Conservation (phyloP, 2,113 vertebrate species). For the Sigmodon hispidus region DNA sequence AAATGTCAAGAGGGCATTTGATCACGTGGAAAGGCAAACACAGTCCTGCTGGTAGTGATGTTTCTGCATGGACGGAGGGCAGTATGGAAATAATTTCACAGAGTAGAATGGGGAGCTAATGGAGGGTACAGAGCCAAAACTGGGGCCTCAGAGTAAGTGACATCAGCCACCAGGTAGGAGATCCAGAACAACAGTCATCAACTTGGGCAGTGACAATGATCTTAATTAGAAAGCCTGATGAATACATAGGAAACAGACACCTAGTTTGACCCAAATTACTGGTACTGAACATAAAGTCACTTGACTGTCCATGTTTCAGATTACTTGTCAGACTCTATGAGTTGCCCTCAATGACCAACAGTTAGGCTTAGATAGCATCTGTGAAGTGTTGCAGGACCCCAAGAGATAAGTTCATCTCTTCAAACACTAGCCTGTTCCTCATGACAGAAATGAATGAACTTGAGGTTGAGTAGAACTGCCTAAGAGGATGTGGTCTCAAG, state of each 20-base stretch:
- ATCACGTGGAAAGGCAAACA: rapidly evolving
- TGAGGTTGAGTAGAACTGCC: neutral
- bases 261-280: neutral
- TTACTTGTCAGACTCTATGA: constrained; percentile 17
- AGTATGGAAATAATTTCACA: neutral
- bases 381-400: neutral
- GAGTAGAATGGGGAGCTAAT: rapidly evolving
- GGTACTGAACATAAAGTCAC: neutral
- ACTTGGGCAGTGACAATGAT: neutral
- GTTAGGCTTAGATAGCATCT: constrained; percentile 41
- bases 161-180: neutral
- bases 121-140: neutral
- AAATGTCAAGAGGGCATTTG: neutral
- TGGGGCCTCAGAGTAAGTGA: neutral
- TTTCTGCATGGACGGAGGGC: neutral
- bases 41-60: too few relatives aligned
- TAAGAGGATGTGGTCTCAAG: neutral
- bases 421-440: neutral
- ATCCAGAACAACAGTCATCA: neutral
- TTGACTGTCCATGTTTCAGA: constrained; percentile 10
- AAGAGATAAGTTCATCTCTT: constrained; percentile 20
- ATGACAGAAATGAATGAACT: constrained; percentile 15
- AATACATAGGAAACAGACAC: neutral
- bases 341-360: neutral
- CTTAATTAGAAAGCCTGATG: neutral